phyloP scores from a whole-genome alignment of 37 sponge, comb jelly and placozoan genomes.

The Halisarca cf. caerulea region DNA sequence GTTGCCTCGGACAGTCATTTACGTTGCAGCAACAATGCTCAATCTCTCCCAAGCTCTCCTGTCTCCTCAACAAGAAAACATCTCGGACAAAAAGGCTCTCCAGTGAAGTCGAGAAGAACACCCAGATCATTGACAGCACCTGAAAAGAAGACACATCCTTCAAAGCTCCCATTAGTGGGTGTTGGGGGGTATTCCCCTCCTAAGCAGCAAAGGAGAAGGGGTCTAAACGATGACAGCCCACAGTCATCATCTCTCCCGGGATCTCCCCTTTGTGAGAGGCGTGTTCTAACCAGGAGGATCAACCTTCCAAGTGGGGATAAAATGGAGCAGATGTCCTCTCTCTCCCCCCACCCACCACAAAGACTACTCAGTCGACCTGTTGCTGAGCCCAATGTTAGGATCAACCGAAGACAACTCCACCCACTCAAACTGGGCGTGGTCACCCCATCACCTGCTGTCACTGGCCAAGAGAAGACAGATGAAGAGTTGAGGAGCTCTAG shows the following conservation, averaged over 20 bases:
- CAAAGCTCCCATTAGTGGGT: neutral
- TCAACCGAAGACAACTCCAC: too few relatives aligned
- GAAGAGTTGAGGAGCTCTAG: too few relatives aligned
- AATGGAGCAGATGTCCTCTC: neutral
- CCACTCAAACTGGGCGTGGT: too few relatives aligned
- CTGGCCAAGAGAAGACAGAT: too few relatives aligned
- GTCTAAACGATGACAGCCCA: too few relatives aligned
- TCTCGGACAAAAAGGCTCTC: neutral
- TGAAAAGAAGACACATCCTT: neutral
- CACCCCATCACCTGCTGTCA: too few relatives aligned
- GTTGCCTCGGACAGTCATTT: neutral
- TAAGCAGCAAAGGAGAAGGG: too few relatives aligned
- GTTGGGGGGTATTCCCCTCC: too few relatives aligned
- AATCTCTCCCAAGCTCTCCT: constrained; percentile 1
- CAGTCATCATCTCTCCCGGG: neutral
- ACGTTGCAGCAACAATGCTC: neutral
- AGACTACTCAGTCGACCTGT: neutral
- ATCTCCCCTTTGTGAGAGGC: neutral
- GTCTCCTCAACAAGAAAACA: neutral
- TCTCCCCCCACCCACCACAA: neutral
- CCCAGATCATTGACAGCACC: neutral
- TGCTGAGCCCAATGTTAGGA: neutral
- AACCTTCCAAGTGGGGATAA: neutral
- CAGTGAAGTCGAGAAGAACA: neutral
- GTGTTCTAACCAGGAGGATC: neutral